phyloP scores from a whole-genome alignment of 2,888 invertebrate species.

The Antheraea assamensis region DNA sequence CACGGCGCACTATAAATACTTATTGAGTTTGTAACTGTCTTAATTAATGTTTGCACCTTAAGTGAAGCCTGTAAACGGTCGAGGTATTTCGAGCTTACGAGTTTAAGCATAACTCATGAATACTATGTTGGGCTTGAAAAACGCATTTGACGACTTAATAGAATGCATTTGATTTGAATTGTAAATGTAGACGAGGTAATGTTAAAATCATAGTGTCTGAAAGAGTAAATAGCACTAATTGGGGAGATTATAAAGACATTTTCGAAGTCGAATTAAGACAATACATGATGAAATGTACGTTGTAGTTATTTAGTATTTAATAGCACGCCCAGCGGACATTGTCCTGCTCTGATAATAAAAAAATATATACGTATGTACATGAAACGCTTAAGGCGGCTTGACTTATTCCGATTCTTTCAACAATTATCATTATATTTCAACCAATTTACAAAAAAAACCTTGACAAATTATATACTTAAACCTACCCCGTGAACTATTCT shows the following conservation, averaged over 20 bases:
- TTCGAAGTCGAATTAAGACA: not conserved
- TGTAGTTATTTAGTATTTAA: too few species aligned
- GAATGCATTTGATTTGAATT: not conserved
- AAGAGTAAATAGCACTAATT: not conserved
- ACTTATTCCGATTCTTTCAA: too few species aligned
- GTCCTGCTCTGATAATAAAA: too few species aligned
- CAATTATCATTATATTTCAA: too few species aligned
- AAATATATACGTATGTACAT: too few species aligned
- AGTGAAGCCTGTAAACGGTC: conserved; percentile 1
- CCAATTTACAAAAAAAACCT: too few species aligned
- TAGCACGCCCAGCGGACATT: too few species aligned
- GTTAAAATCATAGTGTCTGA: not conserved
- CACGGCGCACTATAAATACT: conserved; percentile 11
- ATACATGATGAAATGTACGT: too few species aligned
- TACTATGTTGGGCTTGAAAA: not conserved
- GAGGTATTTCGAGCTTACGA: not conserved
- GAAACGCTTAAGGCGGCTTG: too few species aligned
- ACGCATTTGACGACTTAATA: conserved; percentile 1
- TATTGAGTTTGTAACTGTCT: conserved; percentile 9
- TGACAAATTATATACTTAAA: too few species aligned
- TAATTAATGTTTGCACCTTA: conserved; percentile 16
- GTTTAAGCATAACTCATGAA: not conserved
- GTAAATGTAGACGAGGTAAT: not conserved
- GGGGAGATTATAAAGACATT: not conserved
- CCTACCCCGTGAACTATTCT: too few species aligned